Evolutionary conservation across 1,140 invertebrate genomes (phyloP).

Genomic region (Neodiprion lecontei): DNA sequence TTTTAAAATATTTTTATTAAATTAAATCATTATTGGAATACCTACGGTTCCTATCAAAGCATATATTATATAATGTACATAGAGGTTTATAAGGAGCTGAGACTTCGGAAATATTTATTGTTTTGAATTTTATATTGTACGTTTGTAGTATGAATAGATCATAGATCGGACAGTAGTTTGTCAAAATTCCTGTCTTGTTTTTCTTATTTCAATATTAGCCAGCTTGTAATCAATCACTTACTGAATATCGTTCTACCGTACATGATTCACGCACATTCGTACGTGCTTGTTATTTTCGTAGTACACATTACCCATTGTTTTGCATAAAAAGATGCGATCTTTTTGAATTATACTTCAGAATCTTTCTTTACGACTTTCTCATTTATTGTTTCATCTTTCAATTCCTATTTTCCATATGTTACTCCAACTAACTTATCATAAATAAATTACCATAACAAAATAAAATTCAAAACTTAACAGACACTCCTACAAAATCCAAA

Average conservation of each 20-base stretch:
- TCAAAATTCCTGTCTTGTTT: conserved; percentile 7
- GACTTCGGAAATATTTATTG: neutral
- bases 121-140: neutral
- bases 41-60: conserved; percentile 7
- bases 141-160: neutral
- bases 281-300: conserved; percentile 10
- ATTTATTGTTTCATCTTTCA: neutral
- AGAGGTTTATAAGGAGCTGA: conserved; percentile 16
- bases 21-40: neutral
- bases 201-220: conserved; percentile 1
- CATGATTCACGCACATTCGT: conserved; percentile 6
- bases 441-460: neutral
- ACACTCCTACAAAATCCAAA: neutral
- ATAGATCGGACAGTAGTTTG: conserved; percentile 12
- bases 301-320: neutral
- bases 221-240: neutral
- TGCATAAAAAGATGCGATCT: neutral
- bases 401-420: neutral
- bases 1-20: neutral
- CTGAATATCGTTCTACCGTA: conserved; percentile 11
- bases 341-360: conserved; percentile 6
- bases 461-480: neutral
- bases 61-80: conserved; percentile 18
- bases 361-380: neutral
- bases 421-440: neutral